Evolutionary conservation across 2,797 vertebrate genomes (phyloP), one percentile per base, ranked within the genome.

Genomic region (Megaceryle alcyon): DNA sequence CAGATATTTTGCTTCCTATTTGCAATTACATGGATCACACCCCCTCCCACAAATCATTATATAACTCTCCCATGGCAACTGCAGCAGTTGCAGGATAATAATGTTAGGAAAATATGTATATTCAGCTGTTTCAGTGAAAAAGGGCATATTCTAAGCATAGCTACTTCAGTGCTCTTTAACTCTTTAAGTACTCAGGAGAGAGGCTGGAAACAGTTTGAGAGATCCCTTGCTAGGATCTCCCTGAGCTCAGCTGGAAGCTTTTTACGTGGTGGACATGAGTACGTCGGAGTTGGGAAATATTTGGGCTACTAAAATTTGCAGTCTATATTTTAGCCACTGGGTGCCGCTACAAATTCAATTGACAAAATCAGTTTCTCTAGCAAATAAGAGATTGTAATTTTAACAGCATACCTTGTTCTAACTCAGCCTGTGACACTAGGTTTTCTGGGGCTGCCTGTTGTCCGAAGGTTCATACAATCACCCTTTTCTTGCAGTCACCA

Each of bases 271-370:
- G 72, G 29, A 19, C 39, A 12, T 1, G 5, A 64, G 12, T 26
- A 28, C 4, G 1, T 5, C 4, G 9, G 57, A 53, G 7, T 5
- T 17, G 35, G 60, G 31, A 84, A 82, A 76, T 48, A 43, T n/a
- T 25, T 19, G 49, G 8, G 18, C 33, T 20, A 9, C 17, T 41
- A 69, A 63, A 41, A 70, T 60, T 92, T 94, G 95, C 86, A 94
- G 81, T 96, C 68, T 90, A 1, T 68, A 22, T 64, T 84, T 66
- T 83, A 31, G 65, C 98, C 98, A 97, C 98, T 97, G 93, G 98
- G 97, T 98, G 98, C 95, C 98, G 95, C 97, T 96, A 86, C 84
- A 87, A 92, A 97, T 94, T 96, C 97, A 97, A 53, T 64, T 97
- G 97, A 94, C 48, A 64, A 57, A 92, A n/a, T 3, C 44, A 43